These are phyloP conservation scores for Ptilodon capucinus DNA, from an alignment of 2,888 invertebrate species.

Conservation along the genomic window DNA sequence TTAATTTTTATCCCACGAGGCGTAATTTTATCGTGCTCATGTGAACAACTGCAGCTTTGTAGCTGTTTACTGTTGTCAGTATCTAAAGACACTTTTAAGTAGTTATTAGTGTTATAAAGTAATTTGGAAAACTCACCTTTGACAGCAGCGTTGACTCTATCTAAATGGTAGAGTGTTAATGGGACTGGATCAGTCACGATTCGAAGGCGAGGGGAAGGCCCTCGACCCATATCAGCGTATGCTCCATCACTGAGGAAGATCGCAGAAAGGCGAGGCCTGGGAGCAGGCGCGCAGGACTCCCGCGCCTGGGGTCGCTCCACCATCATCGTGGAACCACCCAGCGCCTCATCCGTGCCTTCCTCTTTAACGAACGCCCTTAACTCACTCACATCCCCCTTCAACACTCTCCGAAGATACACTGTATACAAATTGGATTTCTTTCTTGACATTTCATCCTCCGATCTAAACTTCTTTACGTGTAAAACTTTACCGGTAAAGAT, in stretches of 20 bases:
- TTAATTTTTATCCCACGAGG: constrained; percentile 8
- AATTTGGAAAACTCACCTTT: constrained; percentile 76
- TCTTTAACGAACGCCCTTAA: constrained; percentile 63
- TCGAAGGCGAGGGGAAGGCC: constrained; percentile 57
- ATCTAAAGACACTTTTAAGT: background rate
- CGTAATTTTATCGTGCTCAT: constrained; percentile 3
- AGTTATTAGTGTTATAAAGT: background rate
- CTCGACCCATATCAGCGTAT: constrained; percentile 49
- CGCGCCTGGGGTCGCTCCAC: constrained; percentile 61
- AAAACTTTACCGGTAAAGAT: constrained; percentile 80
- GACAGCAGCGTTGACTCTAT: constrained; percentile 78
- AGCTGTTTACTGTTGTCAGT: too few relatives aligned
- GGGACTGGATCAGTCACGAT: constrained; percentile 78
- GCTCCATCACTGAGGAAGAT: constrained; percentile 71
- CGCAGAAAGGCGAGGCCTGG: constrained; percentile 72
- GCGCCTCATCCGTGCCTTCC: constrained; percentile 56
- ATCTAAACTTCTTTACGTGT: constrained; percentile 67
- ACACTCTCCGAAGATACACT: constrained; percentile 70
- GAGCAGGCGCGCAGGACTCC: constrained; percentile 69
- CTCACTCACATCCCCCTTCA: constrained; percentile 72
- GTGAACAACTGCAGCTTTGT: too few relatives aligned
- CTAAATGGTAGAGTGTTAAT: constrained; percentile 77
- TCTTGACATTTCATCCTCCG: constrained; percentile 45
- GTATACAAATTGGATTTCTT: constrained; percentile 72
- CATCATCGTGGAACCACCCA: constrained; percentile 68